phyloP scores from a whole-genome alignment of 2,888 invertebrate species.

The Dioctria linearis region DNA sequence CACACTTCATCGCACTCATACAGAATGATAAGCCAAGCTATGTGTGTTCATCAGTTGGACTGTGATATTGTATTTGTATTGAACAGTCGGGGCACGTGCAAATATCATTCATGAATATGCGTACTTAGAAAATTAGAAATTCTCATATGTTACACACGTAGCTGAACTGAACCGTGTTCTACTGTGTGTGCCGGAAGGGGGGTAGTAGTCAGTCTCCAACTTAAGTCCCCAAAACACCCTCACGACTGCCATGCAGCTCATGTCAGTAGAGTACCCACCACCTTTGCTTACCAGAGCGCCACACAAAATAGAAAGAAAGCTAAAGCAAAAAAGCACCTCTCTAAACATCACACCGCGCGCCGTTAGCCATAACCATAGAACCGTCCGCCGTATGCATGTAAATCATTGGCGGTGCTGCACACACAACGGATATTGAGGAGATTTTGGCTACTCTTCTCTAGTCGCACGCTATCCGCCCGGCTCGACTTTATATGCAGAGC shows the following conservation, averaged over 20 bases:
- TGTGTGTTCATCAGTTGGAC: slow-evolving; percentile 5
- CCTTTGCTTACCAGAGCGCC: too few relatives aligned
- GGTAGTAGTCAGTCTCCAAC: slow-evolving; percentile 14
- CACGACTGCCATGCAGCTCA: not conserved
- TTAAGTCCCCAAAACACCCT: not conserved
- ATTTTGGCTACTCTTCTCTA: too few relatives aligned
- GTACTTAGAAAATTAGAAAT: slow-evolving; percentile 57
- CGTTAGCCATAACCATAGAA: too few relatives aligned
- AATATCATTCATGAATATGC: slow-evolving; percentile 35
- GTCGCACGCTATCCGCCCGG: too few relatives aligned
- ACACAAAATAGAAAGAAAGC: too few relatives aligned
- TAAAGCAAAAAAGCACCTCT: too few relatives aligned
- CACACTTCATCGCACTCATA: not conserved
- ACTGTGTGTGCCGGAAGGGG: slow-evolving; percentile 53
- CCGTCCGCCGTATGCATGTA: too few relatives aligned
- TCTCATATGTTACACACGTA: slow-evolving; percentile 59
- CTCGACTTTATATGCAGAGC: too few relatives aligned
- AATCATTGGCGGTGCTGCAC: too few relatives aligned
- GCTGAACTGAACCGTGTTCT: not conserved
- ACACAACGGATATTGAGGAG: too few relatives aligned
- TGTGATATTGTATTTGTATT: not conserved
- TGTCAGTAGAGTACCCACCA: too few relatives aligned
- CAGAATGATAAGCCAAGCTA: slow-evolving; percentile 24
- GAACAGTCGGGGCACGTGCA: slow-evolving; percentile 46
- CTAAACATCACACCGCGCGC: too few relatives aligned